These are phyloP conservation scores for Dendropsophus ebraccatus DNA, from an alignment of 2,113 vertebrate genomes.

Conservation along the genomic window DNA sequence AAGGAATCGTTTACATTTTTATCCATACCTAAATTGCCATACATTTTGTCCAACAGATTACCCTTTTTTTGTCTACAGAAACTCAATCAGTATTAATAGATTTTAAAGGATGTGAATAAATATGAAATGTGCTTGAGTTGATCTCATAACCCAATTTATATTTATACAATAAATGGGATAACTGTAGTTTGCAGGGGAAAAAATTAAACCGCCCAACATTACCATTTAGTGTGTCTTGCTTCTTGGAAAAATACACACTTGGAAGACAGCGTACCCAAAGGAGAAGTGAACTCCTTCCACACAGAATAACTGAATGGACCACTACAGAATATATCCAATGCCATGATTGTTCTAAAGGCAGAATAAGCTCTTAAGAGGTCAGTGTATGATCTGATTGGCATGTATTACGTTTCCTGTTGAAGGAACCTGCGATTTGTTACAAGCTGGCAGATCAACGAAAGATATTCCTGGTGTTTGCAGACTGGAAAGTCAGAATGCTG, in stretches of 20 bases:
- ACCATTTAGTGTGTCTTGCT: slow-evolving; percentile 43
- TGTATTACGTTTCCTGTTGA: slow-evolving; percentile 54
- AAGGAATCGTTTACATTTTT: no score
- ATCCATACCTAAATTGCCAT: no score
- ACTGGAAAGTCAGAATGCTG: slow-evolving; percentile 24
- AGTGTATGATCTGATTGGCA: slow-evolving; percentile 52
- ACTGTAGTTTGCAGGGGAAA: slow-evolving; percentile 28
- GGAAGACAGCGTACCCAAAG: slow-evolving; percentile 53
- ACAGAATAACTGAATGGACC: slow-evolving; percentile 36
- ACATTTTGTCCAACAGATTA: background rate
- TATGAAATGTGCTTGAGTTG: no score
- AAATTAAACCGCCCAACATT: slow-evolving; percentile 38
- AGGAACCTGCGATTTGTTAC: slow-evolving; percentile 55
- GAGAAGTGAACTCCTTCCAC: slow-evolving; percentile 50
- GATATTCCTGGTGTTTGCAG: slow-evolving; percentile 36
- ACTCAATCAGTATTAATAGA: slow-evolving; percentile 9
- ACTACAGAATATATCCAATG: slow-evolving; percentile 53
- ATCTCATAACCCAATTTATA: slow-evolving; percentile 12
- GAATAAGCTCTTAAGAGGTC: slow-evolving; percentile 43
- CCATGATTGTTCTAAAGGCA: slow-evolving; percentile 50
- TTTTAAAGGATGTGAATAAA: background rate
- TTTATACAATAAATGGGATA: slow-evolving; percentile 53
- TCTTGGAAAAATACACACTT: slow-evolving; percentile 59
- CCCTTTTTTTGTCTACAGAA: background rate
- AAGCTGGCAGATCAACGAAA: slow-evolving; percentile 48